Base-by-base conservation (phyloP, 2,797 vertebrate species). In the Mionectes olivaceus region DNA sequence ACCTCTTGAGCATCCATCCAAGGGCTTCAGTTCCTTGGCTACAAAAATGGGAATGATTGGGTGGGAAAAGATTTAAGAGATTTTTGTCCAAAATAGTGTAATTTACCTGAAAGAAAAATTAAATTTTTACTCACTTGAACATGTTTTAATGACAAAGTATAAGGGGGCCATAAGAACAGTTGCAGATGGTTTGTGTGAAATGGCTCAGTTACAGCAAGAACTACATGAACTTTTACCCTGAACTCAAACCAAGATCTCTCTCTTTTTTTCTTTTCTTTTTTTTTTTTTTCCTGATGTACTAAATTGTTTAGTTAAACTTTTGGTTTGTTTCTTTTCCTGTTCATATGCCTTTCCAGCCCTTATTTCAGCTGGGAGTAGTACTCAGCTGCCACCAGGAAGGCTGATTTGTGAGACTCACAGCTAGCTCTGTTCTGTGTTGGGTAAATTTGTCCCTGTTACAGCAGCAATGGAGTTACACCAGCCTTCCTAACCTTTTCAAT, bases 301-400 rank as follows among this genome's bases (percentile, higher is more conserved):
- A 73, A 86, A 44, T 69, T 96, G 91, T 96, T 96, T 96, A 93
- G 94, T 96, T 97, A 95, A 97, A 96, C 95, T 96, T 95, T 95
- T 94, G 90, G 35, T 94, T 97, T 95, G 71, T 95, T 97, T 97
- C 89, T 93, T 93, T 95, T 97, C 64, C 89, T 89, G 64, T 75
- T 91, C 93, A 50, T 87, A 64, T 55, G 71, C 41, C 53, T 93
- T 79, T 94, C 89, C 78, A 91, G 71, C 32, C 78, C 53, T 93
- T 94, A 77, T 83, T 94, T 89, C 95, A 92, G 53, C 65, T 85
- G 90, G 61, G 90, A 94, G 68, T 91, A 78, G 71, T 85, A 93
- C 65, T 95, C 79, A 89, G 82, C 73, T 94, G 94, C 89, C 79
- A 94, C 91, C 84, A 83, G 55, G 87, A 95, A 95, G 73, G 81